Evolutionary conservation across 2,113 vertebrate genomes (phyloP), one percentile per base, ranked within the genome.

Genomic region (Tylochromis polylepis): DNA sequence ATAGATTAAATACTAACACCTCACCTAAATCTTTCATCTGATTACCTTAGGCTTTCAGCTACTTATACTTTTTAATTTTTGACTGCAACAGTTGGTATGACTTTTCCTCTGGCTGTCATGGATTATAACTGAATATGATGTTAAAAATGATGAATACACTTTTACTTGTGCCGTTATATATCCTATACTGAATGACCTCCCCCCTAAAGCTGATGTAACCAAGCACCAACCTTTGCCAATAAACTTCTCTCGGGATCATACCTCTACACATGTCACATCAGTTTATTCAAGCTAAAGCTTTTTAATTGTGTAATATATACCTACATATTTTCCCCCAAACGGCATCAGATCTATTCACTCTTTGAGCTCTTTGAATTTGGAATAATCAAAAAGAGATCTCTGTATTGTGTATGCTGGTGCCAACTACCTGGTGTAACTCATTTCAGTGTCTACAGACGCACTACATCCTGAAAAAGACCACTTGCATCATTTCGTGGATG

Each of bases 1-100:
- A 86, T 83, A 56, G 92, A 95, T 93, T 86, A 92, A 93, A 90
- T 49, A 91, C 87, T 56, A 93, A 87, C 85, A 80, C 91, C 89
- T 92, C 82, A 86, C 87, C 92, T 92, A 87, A 94, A 91, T 89
- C 75, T 93, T 92, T 90, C 91, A 90, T 92, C 46, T 41, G 62
- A 67, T 65, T 3, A 90, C 91, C 85, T 86, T 3, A 9, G 20
- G 90, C 92, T 94, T 92, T 93, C 84, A 83, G 91, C 84, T 49
- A 58, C 83, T 59, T 85, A 83, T 31, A 88, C 27, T 79, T 82
- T 89, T 78, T 90, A 59, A 91, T 91, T 93, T 92, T 62, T 36
- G 85, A 92, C 89, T 85, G 58, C 65, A 93, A 80, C 87, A 85
- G 83, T 88, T 82, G 88, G 80, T 36, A 86, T 41, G 77, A 58